A percentile compares a stretch with the other conserved stretches of the same genome.
These are phyloP conservation scores for Antheraea mylitta DNA, from an alignment of 1,140 invertebrate genomes.

Conservation along the genomic window DNA sequence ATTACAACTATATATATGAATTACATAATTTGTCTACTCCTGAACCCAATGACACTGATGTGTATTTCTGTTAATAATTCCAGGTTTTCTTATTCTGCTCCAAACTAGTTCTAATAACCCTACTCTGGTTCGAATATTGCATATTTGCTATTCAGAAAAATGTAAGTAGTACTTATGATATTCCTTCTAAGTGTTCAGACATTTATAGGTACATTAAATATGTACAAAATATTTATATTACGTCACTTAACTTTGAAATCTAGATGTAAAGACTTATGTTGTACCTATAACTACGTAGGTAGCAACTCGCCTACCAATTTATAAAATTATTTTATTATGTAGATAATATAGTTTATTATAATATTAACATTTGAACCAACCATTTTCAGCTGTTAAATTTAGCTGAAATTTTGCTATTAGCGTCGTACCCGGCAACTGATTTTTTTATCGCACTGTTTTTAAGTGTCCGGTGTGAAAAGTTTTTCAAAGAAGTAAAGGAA, in stretches of 20 bases:
- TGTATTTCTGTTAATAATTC: background rate
- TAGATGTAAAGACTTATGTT: no score
- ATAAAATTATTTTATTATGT: no score
- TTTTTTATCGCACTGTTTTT: conserved; percentile 13
- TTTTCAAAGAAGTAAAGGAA: conserved; percentile 39
- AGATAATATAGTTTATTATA: no score
- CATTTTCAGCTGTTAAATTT: background rate
- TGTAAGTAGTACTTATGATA: conserved; percentile 29
- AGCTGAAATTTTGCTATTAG: background rate
- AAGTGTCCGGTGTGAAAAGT: conserved; percentile 35
- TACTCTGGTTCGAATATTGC: conserved; percentile 36
- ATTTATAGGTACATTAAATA: no score
- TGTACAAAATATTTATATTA: no score
- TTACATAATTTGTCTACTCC: background rate
- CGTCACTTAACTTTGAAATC: no score
- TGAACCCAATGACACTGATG: background rate
- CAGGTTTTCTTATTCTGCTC: conserved; percentile 9
- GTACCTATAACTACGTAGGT: no score
- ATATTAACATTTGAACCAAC: no score
- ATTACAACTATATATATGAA: no score
- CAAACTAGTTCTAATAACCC: conserved; percentile 18
- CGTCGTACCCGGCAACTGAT: conserved; percentile 2
- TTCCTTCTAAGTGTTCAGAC: no score
- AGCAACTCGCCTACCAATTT: no score
- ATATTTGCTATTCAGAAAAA: conserved; percentile 38